Percentiles rank a stretch among this genome's conserved stretches.
phyloP scores from a whole-genome alignment of 2,113 vertebrate species.

The Hypomesus transpacificus region DNA sequence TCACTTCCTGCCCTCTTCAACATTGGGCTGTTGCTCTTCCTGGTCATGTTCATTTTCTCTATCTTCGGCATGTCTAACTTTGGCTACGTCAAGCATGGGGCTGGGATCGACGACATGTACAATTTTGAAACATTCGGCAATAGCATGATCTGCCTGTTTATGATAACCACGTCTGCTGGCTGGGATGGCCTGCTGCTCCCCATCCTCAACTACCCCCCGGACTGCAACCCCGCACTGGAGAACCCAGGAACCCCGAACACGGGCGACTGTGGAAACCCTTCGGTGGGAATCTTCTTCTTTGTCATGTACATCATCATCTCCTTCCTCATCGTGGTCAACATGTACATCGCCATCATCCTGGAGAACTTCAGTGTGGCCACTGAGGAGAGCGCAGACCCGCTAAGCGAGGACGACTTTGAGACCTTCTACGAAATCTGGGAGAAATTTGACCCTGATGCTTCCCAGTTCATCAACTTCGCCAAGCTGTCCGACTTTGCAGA shows the following conservation, averaged over 20 bases:
- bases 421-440: conserved; percentile 99
- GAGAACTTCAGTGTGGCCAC: conserved; percentile 99
- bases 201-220: conserved; percentile 92
- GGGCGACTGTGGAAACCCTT: conserved; percentile 95
- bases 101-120: conserved; percentile 97
- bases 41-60: conserved; percentile 99
- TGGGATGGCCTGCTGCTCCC: conserved; percentile 96
- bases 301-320: conserved; percentile 99
- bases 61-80: conserved; percentile 99
- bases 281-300: conserved; percentile 98
- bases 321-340: conserved; percentile 98
- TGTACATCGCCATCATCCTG: conserved; percentile 99
- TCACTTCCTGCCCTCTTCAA: conserved; percentile 98
- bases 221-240: conserved; percentile 86
- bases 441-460: conserved; percentile 97
- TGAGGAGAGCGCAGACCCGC: conserved; percentile 95
- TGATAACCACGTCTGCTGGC: conserved; percentile 95
- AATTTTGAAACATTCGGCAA: conserved; percentile 99
- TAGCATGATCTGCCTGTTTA: conserved; percentile 99
- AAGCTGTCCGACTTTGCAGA: conserved; percentile 97
- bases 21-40: conserved; percentile 94
- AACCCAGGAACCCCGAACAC: conserved; percentile 90
- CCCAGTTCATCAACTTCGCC: conserved; percentile 94
- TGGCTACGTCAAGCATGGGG: conserved; percentile 91
- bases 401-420: conserved; percentile 98